Percentiles rank a stretch among this genome's conserved stretches.
Conservation (phyloP, 2,113 vertebrate species). For the Eurystomus gularis region DNA sequence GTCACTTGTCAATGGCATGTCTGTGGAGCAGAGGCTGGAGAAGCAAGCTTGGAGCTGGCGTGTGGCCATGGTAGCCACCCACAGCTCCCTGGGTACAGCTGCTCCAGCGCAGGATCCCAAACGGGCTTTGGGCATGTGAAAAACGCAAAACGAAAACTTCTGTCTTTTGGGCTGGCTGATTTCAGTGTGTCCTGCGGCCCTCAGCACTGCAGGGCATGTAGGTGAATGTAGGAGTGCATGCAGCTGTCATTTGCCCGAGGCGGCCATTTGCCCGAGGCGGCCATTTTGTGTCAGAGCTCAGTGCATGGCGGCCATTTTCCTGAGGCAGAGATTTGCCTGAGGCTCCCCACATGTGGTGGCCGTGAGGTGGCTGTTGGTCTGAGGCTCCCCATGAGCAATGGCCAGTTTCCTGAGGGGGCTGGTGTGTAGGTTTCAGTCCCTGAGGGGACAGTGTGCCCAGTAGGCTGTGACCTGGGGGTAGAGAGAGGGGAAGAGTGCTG, state of each 20-base stretch:
- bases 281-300: accelerated
- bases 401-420: background rate
- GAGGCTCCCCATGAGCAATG: accelerated
- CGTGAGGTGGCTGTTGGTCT: background rate
- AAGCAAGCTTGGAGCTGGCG: background rate
- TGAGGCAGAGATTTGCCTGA: background rate
- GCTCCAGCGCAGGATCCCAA: accelerated
- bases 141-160: background rate
- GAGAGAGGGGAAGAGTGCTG: background rate
- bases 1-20: accelerated
- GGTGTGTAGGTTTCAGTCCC: background rate
- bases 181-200: background rate
- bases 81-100: background rate
- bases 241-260: accelerated
- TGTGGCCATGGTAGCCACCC: background rate
- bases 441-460: background rate
- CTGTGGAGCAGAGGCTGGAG: background rate
- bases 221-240: accelerated
- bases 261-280: accelerated
- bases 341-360: background rate
- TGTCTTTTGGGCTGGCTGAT: background rate
- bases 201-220: accelerated
- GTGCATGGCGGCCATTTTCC: background rate
- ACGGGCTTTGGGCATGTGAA: background rate
- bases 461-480: background rate